phyloP scores from a whole-genome alignment of 2,113 vertebrate genomes.

The Indicator maculatus region DNA sequence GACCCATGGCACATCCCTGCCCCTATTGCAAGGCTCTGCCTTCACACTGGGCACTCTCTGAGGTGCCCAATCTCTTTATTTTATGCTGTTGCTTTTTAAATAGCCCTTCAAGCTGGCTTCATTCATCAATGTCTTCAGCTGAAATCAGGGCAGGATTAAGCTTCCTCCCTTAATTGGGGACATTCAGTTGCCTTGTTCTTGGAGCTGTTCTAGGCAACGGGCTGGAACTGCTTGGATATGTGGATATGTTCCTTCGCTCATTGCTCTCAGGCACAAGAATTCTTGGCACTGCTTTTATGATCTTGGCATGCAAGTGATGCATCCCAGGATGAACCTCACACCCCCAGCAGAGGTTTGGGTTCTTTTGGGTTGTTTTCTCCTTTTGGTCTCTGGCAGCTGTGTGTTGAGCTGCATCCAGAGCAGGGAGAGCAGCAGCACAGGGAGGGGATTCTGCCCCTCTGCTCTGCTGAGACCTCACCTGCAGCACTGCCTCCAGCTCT shows the following conservation, averaged over 20 bases:
- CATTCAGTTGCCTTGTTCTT: background rate
- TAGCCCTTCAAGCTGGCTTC: background rate
- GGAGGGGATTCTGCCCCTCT: too few relatives aligned
- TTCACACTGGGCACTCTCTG: accelerated
- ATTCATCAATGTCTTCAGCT: background rate
- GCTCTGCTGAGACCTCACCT: too few relatives aligned
- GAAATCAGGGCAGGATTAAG: background rate
- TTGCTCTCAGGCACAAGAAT: background rate
- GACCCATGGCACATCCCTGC: too few relatives aligned
- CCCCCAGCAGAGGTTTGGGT: background rate
- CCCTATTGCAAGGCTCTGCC: background rate
- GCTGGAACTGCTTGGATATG: background rate
- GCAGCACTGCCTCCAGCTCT: too few relatives aligned
- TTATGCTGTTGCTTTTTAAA: background rate
- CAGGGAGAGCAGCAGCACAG: too few relatives aligned
- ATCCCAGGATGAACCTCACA: background rate
- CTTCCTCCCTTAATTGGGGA: background rate
- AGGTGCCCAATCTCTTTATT: background rate
- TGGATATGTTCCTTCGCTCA: background rate
- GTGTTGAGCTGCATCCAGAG: too few relatives aligned
- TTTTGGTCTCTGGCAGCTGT: background rate
- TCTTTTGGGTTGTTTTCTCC: background rate
- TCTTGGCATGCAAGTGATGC: background rate
- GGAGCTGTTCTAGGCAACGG: background rate
- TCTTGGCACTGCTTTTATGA: background rate